Percentiles rank a stretch among this genome's conserved stretches.
Conservation (phyloP, 2,113 vertebrate genomes). For the Apus apus region DNA sequence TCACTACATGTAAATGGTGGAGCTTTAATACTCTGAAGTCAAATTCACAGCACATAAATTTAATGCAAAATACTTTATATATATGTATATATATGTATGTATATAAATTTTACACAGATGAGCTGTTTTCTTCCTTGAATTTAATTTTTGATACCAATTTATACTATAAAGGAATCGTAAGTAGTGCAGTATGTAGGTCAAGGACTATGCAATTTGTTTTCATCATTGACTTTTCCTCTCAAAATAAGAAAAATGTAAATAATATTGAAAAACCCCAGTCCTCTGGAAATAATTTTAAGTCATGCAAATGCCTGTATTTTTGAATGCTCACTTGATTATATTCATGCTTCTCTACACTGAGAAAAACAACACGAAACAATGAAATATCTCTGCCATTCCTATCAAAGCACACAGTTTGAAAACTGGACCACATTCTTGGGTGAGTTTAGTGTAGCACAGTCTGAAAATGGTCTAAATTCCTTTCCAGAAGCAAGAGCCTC, state of each 20-base stretch:
- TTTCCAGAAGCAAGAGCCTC: background rate
- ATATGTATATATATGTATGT: no score
- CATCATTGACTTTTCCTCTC: background rate
- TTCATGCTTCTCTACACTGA: background rate
- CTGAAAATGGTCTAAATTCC: background rate
- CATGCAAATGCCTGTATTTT: background rate
- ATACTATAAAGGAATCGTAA: background rate
- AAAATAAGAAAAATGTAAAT: background rate
- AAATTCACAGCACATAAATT: background rate
- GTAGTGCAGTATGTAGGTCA: background rate
- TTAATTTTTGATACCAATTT: background rate
- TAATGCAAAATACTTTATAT: background rate
- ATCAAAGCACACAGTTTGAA: background rate
- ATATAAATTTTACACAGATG: background rate
- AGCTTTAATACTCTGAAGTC: background rate
- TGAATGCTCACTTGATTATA: background rate
- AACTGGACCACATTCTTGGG: background rate
- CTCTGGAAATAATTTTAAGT: background rate
- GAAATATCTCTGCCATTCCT: background rate
- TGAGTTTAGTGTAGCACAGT: background rate
- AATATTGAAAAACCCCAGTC: background rate
- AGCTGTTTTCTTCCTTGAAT: background rate
- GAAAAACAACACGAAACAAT: background rate
- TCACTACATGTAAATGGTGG: background rate
- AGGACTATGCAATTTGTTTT: background rate